Evolutionary conservation across 2,888 invertebrate genomes (phyloP), one percentile per base, ranked within the genome.

Genomic region (Campoletis raptor): DNA sequence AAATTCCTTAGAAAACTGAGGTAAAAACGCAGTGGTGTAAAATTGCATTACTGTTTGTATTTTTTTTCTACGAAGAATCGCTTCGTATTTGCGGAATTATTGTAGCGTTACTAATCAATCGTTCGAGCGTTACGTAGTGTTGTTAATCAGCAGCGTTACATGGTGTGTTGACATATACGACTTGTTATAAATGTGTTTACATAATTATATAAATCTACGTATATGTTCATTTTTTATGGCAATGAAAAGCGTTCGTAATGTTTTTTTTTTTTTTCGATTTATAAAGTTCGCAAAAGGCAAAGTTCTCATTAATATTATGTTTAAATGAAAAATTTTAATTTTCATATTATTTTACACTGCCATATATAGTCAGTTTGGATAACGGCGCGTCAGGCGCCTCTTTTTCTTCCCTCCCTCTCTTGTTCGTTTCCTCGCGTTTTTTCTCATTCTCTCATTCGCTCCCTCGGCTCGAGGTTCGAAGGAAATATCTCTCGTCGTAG

Each of bases 401-500:
- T 64, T 61, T 76, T 76, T 57, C 57, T 40, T 24, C 15, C 42
- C 54, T 72, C 42, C 61, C 48, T n/a, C 9, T 52, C 24, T 69
- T 24, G 24, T 24, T 5, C 24, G 5, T 24, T 57, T 24, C 10
- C 57, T 57, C 57, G 57, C 10, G 24, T 57, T 24, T 24, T 85
- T 52, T 83, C 80, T 24, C 79, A 48, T 48, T 36, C 66, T 64
- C 81, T 45, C n/a, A 64, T 30, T 57, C 30, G 45, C 52, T 52
- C 12, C 57, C 45, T 78, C 79, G 77, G 57, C 72, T 76, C 74
- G 21, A 83, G 21, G 70, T 54, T 54, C 42, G 61, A 64, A 70
- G 80, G 61, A 85, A 83, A 81, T 88, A 88, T 78, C 30, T 79
- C 42, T 54, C 45, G 37, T 74, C 64, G 74, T 64, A 69, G 83